phyloP scores from a whole-genome alignment of 1,140 invertebrate species.

The Coenobita brevimanus region DNA sequence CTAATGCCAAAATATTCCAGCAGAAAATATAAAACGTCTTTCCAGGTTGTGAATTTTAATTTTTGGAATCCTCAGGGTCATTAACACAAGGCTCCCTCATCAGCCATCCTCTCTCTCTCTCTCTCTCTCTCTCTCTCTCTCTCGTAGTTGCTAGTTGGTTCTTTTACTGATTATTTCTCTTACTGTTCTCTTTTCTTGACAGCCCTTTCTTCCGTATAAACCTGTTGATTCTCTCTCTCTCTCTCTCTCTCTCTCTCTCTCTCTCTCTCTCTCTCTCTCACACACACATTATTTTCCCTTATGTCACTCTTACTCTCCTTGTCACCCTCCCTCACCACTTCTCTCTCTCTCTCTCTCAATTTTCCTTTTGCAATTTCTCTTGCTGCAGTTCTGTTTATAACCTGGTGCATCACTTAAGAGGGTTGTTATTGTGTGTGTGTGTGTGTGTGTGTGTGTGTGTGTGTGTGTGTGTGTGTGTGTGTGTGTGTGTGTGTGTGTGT shows the following conservation, averaged over 20 bases:
- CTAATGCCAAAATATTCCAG: no score
- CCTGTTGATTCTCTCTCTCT: background rate
- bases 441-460: slow-evolving; percentile 11
- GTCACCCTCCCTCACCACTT: background rate
- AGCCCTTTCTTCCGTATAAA: background rate
- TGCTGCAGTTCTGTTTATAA: no score
- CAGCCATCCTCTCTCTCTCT: no score
- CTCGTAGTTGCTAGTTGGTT: background rate
- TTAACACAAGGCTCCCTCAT: no score
- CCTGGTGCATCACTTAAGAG: no score
- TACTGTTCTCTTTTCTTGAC: background rate
- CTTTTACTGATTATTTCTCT: background rate
- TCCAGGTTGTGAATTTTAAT: no score
- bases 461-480: slow-evolving; percentile 11
- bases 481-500: slow-evolving; percentile 11
- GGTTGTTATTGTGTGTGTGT: background rate
- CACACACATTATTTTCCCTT: background rate
- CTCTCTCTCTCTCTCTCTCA: no score
- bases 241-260: no score
- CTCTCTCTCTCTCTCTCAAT: background rate
- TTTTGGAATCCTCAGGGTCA: no score
- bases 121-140: slow-evolving; percentile 4
- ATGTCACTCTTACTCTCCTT: background rate
- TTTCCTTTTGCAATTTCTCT: background rate
- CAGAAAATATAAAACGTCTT: no score